Conservation (phyloP, 2,797 vertebrate species). For the Martes flavigula region DNA sequence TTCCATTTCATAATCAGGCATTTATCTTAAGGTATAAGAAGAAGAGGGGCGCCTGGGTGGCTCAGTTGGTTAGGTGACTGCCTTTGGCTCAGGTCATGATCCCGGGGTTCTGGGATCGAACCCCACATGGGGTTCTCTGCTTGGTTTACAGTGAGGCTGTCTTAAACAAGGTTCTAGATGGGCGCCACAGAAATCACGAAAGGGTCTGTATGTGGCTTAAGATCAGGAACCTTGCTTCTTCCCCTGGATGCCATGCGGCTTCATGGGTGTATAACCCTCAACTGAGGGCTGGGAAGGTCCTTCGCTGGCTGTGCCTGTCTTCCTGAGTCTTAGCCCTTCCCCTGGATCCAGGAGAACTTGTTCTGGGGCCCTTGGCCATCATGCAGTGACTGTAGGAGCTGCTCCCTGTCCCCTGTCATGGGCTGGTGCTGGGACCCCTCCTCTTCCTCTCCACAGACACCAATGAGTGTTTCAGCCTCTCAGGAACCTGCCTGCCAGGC, state of each 20-base stretch:
- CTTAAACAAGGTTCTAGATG: not conserved
- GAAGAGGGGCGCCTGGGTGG: not conserved
- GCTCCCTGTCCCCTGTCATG: not conserved
- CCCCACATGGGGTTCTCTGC: too few species aligned
- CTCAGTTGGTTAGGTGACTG: too few species aligned
- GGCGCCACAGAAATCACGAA: not conserved
- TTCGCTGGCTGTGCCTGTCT: not conserved
- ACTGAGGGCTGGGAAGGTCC: not conserved
- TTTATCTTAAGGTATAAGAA: conserved; percentile 16
- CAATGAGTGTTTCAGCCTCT: conserved; percentile 92
- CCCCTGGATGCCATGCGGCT: not conserved
- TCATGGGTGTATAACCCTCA: not conserved
- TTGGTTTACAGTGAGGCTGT: not conserved
- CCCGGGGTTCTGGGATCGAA: too few species aligned
- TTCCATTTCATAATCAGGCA: not conserved
- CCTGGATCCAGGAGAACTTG: not conserved
- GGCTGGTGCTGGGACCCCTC: not conserved
- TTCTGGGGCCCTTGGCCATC: not conserved
- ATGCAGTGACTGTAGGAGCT: not conserved
- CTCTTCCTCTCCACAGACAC: conserved; percentile 84
- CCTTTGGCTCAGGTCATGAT: too few species aligned
- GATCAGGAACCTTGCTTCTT: not conserved
- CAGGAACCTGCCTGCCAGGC: conserved; percentile 93
- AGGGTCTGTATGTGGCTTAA: not conserved
- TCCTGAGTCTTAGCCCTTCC: not conserved